Base-by-base conservation (phyloP, 2,797 vertebrate species). In the Taenioides sp. region DNA sequence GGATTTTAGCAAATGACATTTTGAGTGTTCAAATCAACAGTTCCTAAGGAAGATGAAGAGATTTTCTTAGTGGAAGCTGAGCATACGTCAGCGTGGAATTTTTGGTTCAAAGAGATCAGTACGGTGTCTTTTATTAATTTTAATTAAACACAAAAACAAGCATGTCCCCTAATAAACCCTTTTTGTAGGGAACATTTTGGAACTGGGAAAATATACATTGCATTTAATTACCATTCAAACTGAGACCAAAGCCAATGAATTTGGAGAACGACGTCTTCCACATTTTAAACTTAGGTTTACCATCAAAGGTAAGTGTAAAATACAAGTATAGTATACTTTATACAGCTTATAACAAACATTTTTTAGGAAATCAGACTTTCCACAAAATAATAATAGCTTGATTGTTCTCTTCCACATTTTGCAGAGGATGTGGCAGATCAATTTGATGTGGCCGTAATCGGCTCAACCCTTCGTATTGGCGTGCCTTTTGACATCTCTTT, bases 71-170 rank as follows among this genome's bases (percentile, higher is more conserved):
- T 87, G 74, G 90, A 88, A 71, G 95, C 94, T 80, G 92, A 90
- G 18, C 91, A 95, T 88, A 86, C 93, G 74, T 23, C 87, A 62
- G 95, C 93, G 75, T 95, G 90, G 94, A 90, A 89, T 0, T 97
- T 94, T 87, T 96, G 95, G 95, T 98, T 99, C 93, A 97, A 94
- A 88, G 93, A 92, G 89, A 96, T 95, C 89, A 95, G 97, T 98
- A 90, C 80, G 79, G 67, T 80, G 72, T 14, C 52, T 40, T 49
- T 18, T 17, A 40, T 18, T 47, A 0, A 60, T 4, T 7, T n/a
- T 65, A 34, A 34, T 7, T 25, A 17, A 10, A 23, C 1, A 27
- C 3, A 25, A 31, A 63, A 5, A 4, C 5, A 28, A 18, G 4
- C 34, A 65, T 49, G 12, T 1, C 40, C 34, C 14, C 0, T n/a